phyloP scores from a whole-genome alignment of 2,797 vertebrate genomes.

The Periparus ater region DNA sequence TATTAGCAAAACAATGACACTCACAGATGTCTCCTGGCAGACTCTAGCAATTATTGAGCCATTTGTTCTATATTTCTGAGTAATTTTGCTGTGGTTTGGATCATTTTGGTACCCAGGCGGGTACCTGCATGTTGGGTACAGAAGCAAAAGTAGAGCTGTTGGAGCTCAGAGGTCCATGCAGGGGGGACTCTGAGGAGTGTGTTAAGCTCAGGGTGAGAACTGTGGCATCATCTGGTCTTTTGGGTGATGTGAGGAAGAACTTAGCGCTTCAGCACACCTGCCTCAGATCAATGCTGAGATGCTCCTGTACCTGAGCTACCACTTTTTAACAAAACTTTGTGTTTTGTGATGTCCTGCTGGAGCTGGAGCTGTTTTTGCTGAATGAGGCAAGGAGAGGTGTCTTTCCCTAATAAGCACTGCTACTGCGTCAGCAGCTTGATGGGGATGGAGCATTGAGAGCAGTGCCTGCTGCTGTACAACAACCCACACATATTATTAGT shows the following conservation, averaged over 20 bases:
- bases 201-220: not conserved
- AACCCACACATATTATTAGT: accelerated
- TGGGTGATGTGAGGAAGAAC: not conserved
- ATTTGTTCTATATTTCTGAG: not conserved
- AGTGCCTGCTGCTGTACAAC: not conserved
- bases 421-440: not conserved
- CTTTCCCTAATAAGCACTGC: not conserved
- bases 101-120: not conserved
- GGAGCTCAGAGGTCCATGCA: not conserved
- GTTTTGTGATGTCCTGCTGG: not conserved
- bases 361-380: not conserved
- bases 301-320: not conserved
- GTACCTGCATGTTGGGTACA: not conserved
- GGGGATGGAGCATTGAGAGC: not conserved
- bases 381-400: not conserved
- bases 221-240: not conserved
- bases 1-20: not conserved
- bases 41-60: not conserved
- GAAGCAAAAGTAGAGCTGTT: not conserved
- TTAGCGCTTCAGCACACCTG: accelerated
- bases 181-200: not conserved
- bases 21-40: not conserved
- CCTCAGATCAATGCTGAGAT: not conserved
- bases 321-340: not conserved
- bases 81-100: not conserved